Evolutionary conservation across 2,888 invertebrate genomes (phyloP).

Genomic region (Argyresthia goedartella): DNA sequence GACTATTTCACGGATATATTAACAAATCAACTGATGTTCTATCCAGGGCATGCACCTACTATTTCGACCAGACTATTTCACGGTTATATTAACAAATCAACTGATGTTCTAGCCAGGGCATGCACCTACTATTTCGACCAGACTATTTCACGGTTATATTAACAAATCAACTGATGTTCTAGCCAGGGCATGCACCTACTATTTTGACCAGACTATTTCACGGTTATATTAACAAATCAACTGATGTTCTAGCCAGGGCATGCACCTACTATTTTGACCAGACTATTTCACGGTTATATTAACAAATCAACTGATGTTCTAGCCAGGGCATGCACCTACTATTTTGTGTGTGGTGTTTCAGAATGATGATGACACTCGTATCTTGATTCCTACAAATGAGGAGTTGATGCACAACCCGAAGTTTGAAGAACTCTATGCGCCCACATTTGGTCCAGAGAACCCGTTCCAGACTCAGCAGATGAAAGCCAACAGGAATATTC

Average conservation of each 20-base stretch:
- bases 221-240: not conserved
- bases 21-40: not conserved
- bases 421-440: slow-evolving; percentile 94
- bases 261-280: too few relatives aligned
- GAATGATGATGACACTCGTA: slow-evolving; percentile 79
- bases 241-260: not conserved
- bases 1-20: not conserved
- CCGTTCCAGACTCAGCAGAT: slow-evolving; percentile 94
- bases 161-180: not conserved
- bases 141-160: not conserved
- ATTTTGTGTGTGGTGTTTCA: slow-evolving; percentile 32
- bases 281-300: not conserved
- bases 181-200: too few relatives aligned
- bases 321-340: slow-evolving; percentile 6
- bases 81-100: not conserved
- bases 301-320: not conserved
- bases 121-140: too few relatives aligned
- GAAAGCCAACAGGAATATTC: slow-evolving; percentile 87
- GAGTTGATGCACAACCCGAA: slow-evolving; percentile 93
- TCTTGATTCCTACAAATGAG: slow-evolving; percentile 84
- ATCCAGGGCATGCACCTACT: too few relatives aligned
- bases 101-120: not conserved
- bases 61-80: not conserved
- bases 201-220: not conserved
- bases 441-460: slow-evolving; percentile 91